Percentiles rank a stretch among this genome's conserved stretches.
These are phyloP conservation scores for Stegophylla sp. DNA, from an alignment of 2,888 invertebrate genomes.

Conservation along the genomic window DNA sequence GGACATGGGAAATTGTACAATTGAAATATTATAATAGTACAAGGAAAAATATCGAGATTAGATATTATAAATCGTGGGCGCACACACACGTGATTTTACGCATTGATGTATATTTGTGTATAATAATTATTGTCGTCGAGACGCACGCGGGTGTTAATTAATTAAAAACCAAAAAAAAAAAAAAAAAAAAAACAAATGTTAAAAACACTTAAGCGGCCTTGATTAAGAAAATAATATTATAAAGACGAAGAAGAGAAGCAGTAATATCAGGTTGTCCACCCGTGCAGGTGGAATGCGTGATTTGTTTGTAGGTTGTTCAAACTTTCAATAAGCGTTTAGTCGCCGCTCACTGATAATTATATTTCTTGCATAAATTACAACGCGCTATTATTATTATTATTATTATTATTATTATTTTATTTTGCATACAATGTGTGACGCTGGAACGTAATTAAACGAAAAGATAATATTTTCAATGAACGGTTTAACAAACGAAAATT, in stretches of 20 bases:
- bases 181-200: not conserved
- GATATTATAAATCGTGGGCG: too few species aligned
- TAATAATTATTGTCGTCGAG: not conserved
- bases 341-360: conserved; percentile 46
- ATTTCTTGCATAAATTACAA: conserved; percentile 53
- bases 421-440: conserved; percentile 53
- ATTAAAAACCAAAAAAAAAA: too few species aligned
- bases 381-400: conserved; percentile 17
- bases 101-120: too few species aligned
- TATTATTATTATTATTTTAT: conserved; percentile 38
- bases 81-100: not conserved
- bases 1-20: too few species aligned
- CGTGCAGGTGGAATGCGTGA: conserved; percentile 21
- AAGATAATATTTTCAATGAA: conserved; percentile 34
- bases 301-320: conserved; percentile 51
- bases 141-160: conserved; percentile 33
- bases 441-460: conserved; percentile 42
- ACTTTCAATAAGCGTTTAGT: conserved; percentile 22
- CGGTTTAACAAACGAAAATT: conserved; percentile 27
- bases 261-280: conserved; percentile 51
- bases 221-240: not conserved
- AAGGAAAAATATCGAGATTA: too few species aligned
- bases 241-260: not conserved
- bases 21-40: too few species aligned
- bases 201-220: conserved; percentile 1